phyloP scores from a whole-genome alignment of 2,113 vertebrate genomes.

The Gadus macrocephalus region DNA sequence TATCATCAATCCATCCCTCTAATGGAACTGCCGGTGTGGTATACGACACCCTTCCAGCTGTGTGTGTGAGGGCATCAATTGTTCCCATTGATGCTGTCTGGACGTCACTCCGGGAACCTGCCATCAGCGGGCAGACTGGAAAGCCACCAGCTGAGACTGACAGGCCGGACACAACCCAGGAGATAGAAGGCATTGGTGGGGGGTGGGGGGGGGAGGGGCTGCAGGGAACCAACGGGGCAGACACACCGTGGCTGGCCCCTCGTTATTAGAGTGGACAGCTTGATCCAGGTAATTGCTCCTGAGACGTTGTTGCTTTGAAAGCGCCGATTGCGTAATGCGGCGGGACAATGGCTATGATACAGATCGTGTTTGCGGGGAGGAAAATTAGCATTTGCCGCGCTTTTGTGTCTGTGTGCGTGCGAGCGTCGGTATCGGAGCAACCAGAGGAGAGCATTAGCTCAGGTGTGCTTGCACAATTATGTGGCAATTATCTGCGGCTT shows the following conservation, averaged over 20 bases:
- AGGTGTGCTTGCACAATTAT: not conserved
- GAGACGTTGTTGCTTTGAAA: constrained; percentile 38
- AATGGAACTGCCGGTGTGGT: too few species aligned
- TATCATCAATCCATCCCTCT: too few species aligned
- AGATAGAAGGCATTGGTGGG: constrained; percentile 66
- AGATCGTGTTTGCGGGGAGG: constrained; percentile 17
- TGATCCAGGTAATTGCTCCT: constrained; percentile 58
- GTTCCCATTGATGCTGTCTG: constrained; percentile 59
- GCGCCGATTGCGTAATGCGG: constrained; percentile 39
- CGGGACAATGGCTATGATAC: constrained; percentile 31
- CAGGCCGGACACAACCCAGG: constrained; percentile 56
- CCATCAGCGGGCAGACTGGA: constrained; percentile 46
- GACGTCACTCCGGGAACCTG: constrained; percentile 61
- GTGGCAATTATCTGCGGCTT: not conserved
- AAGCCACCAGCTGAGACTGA: constrained; percentile 60
- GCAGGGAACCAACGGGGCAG: constrained; percentile 59
- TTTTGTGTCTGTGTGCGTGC: too few species aligned
- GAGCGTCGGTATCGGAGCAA: constrained; percentile 1
- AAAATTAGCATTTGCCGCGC: not conserved
- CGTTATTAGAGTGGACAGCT: constrained; percentile 53
- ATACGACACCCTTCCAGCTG: too few species aligned
- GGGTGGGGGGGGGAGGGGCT: constrained; percentile 45
- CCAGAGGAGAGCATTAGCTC: constrained; percentile 6
- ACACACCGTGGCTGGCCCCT: constrained; percentile 61
- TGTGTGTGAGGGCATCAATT: constrained; percentile 57